Evolutionary conservation across 2,113 vertebrate genomes (phyloP).

Genomic region (rabbit (Oryctolagus cuniculus)): mOryCun1.1 NC_091432.1:127169501-127170000

Average conservation of each 20-base stretch:
- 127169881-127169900: neutral
- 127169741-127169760: neutral
- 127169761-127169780: rapidly evolving
- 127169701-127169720: neutral
- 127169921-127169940: neutral
- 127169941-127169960: too few relatives aligned
- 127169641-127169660: neutral
- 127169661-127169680: rapidly evolving
- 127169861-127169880: neutral
- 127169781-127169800: neutral
- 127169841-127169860: slow-evolving; percentile 15
- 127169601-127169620: neutral
- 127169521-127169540: neutral
- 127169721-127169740: neutral
- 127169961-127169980: neutral
- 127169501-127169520: rapidly evolving
- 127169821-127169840: slow-evolving; percentile 82
- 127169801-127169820: rapidly evolving
- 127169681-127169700: neutral
- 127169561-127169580: rapidly evolving
- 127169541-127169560: neutral
- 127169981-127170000: too few relatives aligned
- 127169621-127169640: neutral
- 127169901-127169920: neutral
- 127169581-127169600: too few relatives aligned